These are phyloP conservation scores for Metridium senile DNA, from an alignment of 92 coral and sea anemone species.

Conservation along the genomic window DNA sequence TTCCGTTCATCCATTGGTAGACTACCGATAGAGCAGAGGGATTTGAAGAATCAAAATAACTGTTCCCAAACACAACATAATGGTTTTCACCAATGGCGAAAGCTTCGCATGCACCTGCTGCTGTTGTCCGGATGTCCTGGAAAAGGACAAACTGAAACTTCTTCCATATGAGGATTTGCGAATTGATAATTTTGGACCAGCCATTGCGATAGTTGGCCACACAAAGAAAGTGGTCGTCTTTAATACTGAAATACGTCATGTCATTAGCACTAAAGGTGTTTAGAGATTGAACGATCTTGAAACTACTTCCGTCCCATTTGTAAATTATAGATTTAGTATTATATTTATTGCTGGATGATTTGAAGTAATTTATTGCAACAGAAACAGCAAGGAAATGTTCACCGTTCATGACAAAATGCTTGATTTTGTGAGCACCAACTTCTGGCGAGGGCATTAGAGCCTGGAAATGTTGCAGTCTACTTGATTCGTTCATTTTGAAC, in stretches of 20 bases:
- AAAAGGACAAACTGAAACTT: neutral
- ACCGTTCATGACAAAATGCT: conserved; percentile 16
- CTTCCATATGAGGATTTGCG: conserved; percentile 4
- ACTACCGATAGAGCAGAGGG: neutral
- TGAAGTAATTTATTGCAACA: neutral
- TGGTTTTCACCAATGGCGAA: conserved; percentile 13
- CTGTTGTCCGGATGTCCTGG: conserved; percentile 9
- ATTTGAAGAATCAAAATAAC: neutral
- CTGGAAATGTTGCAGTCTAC: neutral
- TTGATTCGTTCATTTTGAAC: neutral
- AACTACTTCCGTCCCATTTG: conserved; percentile 18
- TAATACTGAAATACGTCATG: conserved; percentile 4
- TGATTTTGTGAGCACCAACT: neutral
- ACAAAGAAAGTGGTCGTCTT: conserved; percentile 9
- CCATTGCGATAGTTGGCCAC: conserved; percentile 18
- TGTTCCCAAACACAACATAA: conserved; percentile 8
- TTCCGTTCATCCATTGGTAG: conserved; percentile 5
- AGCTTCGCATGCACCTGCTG: conserved; percentile 14
- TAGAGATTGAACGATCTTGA: conserved; percentile 1
- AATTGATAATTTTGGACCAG: neutral
- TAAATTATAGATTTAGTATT: conserved; percentile 14
- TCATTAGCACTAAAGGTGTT: conserved; percentile 3
- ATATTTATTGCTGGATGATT: neutral
- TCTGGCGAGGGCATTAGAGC: neutral
- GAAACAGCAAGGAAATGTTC: conserved; percentile 21